A percentile compares a stretch with the other conserved stretches of the same genome.
phyloP scores from a whole-genome alignment of 2,888 invertebrate genomes.

The Alsophila aescularia region DNA sequence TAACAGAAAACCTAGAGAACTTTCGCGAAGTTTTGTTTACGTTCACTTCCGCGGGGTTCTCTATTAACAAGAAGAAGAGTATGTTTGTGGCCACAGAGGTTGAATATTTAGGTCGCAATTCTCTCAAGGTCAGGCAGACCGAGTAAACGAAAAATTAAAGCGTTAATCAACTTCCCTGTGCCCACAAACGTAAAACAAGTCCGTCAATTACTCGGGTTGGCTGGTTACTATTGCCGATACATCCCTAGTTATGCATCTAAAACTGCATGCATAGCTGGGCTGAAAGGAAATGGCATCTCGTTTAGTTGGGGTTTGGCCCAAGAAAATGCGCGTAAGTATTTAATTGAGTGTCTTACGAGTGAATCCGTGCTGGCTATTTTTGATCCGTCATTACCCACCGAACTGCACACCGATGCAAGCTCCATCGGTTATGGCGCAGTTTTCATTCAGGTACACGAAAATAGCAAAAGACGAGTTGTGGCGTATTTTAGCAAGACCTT shows the following conservation, averaged over 20 bases:
- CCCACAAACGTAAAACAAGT: conserved; percentile 40
- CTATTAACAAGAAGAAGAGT: conserved; percentile 34
- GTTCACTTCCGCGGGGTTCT: conserved; percentile 34
- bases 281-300: conserved; percentile 12
- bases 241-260: conserved; percentile 23
- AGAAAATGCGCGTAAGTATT: conserved; percentile 2
- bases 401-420: too few relatives aligned
- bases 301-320: conserved; percentile 22
- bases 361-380: conserved; percentile 32
- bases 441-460: conserved; percentile 18
- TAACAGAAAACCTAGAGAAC: not conserved
- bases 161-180: conserved; percentile 28
- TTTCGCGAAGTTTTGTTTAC: conserved; percentile 1
- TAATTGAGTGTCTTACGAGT: conserved; percentile 21
- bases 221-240: conserved; percentile 39
- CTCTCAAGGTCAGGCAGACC: too few relatives aligned
- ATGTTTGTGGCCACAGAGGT: conserved; percentile 29
- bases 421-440: conserved; percentile 35
- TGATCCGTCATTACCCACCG: conserved; percentile 21
- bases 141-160: conserved; percentile 36
- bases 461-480: conserved; percentile 17
- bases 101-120: too few relatives aligned
- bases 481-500: conserved; percentile 31
- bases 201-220: conserved; percentile 36
- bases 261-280: conserved; percentile 9